Evolutionary conservation across 1,140 invertebrate genomes (phyloP), one percentile per base, ranked within the genome.

Genomic region (Saccostrea cuccullata): DNA sequence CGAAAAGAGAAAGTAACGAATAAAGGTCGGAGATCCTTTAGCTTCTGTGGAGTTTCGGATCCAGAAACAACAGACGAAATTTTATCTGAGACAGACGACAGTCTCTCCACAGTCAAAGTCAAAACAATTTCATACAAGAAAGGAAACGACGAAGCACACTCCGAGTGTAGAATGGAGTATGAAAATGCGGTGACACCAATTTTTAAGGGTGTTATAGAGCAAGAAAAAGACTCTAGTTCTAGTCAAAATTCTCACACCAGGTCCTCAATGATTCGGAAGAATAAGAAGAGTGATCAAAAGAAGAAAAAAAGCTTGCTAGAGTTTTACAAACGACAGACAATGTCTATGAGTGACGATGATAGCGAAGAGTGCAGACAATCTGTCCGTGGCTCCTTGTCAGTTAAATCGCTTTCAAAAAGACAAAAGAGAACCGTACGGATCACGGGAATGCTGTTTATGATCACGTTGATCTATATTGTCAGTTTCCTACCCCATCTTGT

Each of bases 401-500:
- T 26, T 15, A 55, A 56, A 23, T 88, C 40, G 36, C 15, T 40
- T 11, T 82, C 77, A 17, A 86, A 88, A 17, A 88, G 88, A 26
- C 90, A 90, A 9, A 89, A 77, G n/a, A 87, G 90, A 56, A 84
- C 90, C 0, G 36, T 88, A 26, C 88, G 90, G 56, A 92, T 91
- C 11, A 91, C 92, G 13, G 77, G 87, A n/a, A 90, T 91, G 85
- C 85, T 92, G 56, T 92, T 91, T 60, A 82, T 91, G 58, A 91
- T 92, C 30, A 92, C 92, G 0, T 70, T 91, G 40, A 88, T 92
- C 0, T 92, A 90, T 83, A 85, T 92, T 6, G 73, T 92, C 17
- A 92, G 91, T 73, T 92, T 91, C 36, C 36, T 92, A 15, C 91
- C 92, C 9, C 89, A 91, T 70, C 86, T 91, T 11, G 82, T 91